A percentile compares a stretch with the other conserved stretches of the same genome.
Evolutionary conservation across 2,888 invertebrate genomes (phyloP).

Genomic region (Agonopterix arenella): DNA sequence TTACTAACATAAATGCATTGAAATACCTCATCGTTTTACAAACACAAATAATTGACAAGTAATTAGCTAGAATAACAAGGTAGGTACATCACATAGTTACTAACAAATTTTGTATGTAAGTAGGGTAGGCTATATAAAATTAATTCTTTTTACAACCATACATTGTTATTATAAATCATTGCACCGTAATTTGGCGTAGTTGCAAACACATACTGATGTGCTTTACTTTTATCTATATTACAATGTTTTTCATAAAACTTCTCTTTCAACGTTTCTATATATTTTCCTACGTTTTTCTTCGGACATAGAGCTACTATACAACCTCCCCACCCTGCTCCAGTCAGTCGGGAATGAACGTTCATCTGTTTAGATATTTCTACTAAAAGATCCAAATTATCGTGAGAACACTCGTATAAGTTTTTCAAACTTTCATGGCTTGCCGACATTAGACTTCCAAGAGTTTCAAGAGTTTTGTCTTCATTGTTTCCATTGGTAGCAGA

Average conservation of each 20-base stretch:
- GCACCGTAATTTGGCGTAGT: conserved; percentile 84
- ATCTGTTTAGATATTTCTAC: conserved; percentile 84
- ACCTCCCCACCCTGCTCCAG: conserved; percentile 99
- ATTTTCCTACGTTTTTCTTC: conserved; percentile 79
- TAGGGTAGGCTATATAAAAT: not conserved
- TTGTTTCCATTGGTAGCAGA: conserved; percentile 17
- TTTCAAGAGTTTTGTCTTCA: conserved; percentile 42
- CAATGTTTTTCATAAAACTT: conserved; percentile 81
- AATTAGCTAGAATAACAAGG: not conserved
- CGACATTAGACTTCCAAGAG: conserved; percentile 90
- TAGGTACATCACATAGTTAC: not conserved
- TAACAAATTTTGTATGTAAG: too few species aligned
- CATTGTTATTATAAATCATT: conserved; percentile 54
- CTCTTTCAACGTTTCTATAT: conserved; percentile 81
- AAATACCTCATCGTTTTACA: too few species aligned
- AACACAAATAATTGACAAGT: not conserved
- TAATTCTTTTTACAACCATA: not conserved
- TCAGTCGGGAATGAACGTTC: conserved; percentile 91
- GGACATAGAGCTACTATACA: conserved; percentile 92
- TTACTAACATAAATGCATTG: too few species aligned
- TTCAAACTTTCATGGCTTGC: conserved; percentile 92
- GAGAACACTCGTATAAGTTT: conserved; percentile 94
- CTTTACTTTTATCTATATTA: conserved; percentile 67
- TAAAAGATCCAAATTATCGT: conserved; percentile 88
- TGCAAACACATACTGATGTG: conserved; percentile 81